phyloP scores from a whole-genome alignment of 2,888 invertebrate genomes.

The Xylocampa areola region DNA sequence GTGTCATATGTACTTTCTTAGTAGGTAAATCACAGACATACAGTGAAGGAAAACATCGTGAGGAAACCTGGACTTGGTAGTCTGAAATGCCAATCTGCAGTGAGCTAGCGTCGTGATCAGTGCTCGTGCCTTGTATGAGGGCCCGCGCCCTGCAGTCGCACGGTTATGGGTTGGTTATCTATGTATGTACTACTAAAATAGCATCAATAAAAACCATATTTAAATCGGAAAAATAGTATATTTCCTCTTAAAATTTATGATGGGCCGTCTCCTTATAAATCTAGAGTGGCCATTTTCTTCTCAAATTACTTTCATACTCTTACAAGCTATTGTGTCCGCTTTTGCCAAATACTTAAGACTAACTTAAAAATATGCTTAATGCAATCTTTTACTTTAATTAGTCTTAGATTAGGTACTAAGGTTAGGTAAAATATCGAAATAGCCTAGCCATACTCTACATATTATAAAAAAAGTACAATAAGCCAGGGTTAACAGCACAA shows the following conservation, averaged over 20 bases:
- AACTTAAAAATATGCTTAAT: slow-evolving; percentile 53
- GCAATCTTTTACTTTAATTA: slow-evolving; percentile 53
- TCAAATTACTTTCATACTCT: slow-evolving; percentile 43
- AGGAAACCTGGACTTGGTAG: no score
- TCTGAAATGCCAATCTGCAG: no score
- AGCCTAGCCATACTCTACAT: slow-evolving; percentile 53
- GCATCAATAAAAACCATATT: slow-evolving; percentile 42
- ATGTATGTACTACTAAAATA: no score
- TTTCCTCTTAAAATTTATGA: slow-evolving; percentile 57
- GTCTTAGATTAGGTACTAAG: slow-evolving; percentile 62
- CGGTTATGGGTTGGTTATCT: no score
- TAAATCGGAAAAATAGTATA: slow-evolving; percentile 57
- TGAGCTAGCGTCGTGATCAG: no score
- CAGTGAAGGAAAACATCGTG: no score
- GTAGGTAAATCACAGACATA: no score
- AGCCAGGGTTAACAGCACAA: slow-evolving; percentile 20
- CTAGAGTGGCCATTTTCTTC: slow-evolving; percentile 39
- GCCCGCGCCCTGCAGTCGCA: no score
- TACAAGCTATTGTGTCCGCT: slow-evolving; percentile 56
- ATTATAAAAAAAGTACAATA: slow-evolving; percentile 55
- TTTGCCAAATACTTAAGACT: slow-evolving; percentile 59
- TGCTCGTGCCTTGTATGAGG: no score
- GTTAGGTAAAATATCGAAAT: slow-evolving; percentile 48
- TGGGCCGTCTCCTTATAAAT: slow-evolving; percentile 48
- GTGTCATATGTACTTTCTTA: no score